A percentile compares a stretch with the other conserved stretches of the same genome.
Conservation (phyloP, 2,113 vertebrate species). For the Heloderma charlesbogerti region DNA sequence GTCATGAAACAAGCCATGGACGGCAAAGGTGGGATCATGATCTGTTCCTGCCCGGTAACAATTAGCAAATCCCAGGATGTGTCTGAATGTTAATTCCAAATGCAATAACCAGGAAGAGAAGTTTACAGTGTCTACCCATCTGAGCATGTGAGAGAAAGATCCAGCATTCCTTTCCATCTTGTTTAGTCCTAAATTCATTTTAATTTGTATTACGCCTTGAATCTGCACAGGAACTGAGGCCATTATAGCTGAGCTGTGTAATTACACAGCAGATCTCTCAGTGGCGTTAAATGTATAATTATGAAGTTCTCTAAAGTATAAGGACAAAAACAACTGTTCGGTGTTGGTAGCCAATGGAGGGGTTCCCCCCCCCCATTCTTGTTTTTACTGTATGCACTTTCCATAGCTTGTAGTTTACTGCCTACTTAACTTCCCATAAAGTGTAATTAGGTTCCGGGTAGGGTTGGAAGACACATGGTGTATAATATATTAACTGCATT, state of each 20-base stretch:
- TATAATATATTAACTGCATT: conserved; percentile 71
- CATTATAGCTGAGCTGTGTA: conserved; percentile 72
- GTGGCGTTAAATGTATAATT: conserved; percentile 75
- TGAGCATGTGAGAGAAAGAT: background rate
- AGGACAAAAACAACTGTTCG: conserved; percentile 63
- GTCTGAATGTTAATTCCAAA: conserved; percentile 19
- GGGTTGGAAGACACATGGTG: conserved; percentile 64
- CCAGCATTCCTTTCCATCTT: conserved; percentile 37
- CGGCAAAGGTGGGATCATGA: background rate
- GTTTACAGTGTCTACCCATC: background rate
- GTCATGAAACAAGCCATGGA: background rate
- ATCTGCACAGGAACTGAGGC: conserved; percentile 65
- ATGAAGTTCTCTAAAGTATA: conserved; percentile 71
- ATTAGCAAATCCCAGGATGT: conserved; percentile 11
- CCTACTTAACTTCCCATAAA: conserved; percentile 71
- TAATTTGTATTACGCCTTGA: conserved; percentile 60
- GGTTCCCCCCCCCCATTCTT: background rate
- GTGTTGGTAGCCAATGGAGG: conserved; percentile 57
- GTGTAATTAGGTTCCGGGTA: conserved; percentile 69
- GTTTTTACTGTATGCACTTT: conserved; percentile 19
- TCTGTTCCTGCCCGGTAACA: background rate
- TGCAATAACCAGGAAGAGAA: conserved; percentile 12
- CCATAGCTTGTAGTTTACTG: conserved; percentile 62
- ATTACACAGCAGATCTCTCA: conserved; percentile 71
- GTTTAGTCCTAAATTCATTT: conserved; percentile 60